Base-by-base conservation (phyloP, 1,140 invertebrate genomes). In the Papilio glaucus region DNA sequence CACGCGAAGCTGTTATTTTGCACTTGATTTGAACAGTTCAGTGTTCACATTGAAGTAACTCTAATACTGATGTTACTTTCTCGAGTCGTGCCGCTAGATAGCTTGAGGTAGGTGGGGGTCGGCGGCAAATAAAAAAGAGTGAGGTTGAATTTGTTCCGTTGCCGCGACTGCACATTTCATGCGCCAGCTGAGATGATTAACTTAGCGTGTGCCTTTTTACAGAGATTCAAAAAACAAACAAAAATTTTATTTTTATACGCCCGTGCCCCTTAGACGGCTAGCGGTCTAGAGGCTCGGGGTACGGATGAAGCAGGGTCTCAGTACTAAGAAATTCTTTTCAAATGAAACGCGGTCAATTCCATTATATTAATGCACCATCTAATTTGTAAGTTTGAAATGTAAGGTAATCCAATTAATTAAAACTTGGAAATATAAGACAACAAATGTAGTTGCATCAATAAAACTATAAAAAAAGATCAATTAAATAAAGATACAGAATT, bases 81-180 rank as follows among this genome's bases (percentile, higher is more conserved):
- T 33, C 37, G 15, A 38, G 29, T 62, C 29, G 4, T 7, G 15
- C 37, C 33, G 37, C 37, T 18, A 39, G 62, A 57, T 65, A 18
- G 39, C 62, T 65, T 39, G 37, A 65, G 15, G 37, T 65, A 65
- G 33, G 10, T n/a, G 18, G 37, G 18, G 24, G 49, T 57, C 37
- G 62, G 29, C 62, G 33, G 62, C 15, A 37, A 33, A 38, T 65
- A 65, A 65, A 65, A 65, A 37, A 18, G 39, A 57, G 42, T 63
- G 9, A 38, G 39, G 62, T 65, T 38, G 62, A 65, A 65, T 65
- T 41, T 65, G 33, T 65, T 65, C 37, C 62, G 15, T 65, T 65
- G 29, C 60, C 60, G 57, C 57, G 57, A 61, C 60, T 61, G 62
- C 62, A 65, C 37, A 65, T 39, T 65, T 65, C 62, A 65, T 65